These are phyloP conservation scores for Hymenochirus boettgeri DNA, from an alignment of 2,113 vertebrate genomes.

Conservation along the genomic window DNA sequence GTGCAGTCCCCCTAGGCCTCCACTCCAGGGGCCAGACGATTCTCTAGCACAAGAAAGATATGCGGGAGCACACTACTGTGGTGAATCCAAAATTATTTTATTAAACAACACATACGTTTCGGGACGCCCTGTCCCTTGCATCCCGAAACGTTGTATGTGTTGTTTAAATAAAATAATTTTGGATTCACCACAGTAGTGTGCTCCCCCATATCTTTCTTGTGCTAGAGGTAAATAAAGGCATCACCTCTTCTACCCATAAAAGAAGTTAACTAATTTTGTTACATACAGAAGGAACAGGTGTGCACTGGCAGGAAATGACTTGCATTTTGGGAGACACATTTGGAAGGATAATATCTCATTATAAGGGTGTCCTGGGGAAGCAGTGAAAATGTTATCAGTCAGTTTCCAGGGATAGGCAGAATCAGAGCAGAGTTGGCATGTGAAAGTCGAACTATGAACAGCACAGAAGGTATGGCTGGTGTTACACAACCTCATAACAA, in stretches of 20 bases:
- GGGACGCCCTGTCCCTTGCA: too few species aligned
- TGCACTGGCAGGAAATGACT: neutral
- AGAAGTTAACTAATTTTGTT: too few species aligned
- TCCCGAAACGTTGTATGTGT: too few species aligned
- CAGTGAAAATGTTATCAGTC: conserved; percentile 1
- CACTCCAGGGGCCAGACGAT: too few species aligned
- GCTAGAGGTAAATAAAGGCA: neutral
- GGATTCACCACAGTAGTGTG: too few species aligned
- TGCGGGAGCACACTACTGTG: too few species aligned
- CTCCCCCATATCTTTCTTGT: too few species aligned
- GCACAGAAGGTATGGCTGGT: neutral
- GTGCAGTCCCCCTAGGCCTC: too few species aligned
- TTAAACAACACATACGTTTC: too few species aligned
- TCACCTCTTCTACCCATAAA: neutral
- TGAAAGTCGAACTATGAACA: neutral
- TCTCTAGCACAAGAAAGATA: too few species aligned
- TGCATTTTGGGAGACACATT: conserved; percentile 2
- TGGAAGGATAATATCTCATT: neutral
- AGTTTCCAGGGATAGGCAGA: neutral
- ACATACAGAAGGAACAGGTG: neutral
- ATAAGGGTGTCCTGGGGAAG: neutral
- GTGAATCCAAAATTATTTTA: too few species aligned
- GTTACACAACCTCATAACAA: neutral
- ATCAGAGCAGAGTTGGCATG: neutral
- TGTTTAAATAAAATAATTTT: too few species aligned